phyloP scores from a whole-genome alignment of 1,140 invertebrate species.

The Harpegnathos saltator region DNA sequence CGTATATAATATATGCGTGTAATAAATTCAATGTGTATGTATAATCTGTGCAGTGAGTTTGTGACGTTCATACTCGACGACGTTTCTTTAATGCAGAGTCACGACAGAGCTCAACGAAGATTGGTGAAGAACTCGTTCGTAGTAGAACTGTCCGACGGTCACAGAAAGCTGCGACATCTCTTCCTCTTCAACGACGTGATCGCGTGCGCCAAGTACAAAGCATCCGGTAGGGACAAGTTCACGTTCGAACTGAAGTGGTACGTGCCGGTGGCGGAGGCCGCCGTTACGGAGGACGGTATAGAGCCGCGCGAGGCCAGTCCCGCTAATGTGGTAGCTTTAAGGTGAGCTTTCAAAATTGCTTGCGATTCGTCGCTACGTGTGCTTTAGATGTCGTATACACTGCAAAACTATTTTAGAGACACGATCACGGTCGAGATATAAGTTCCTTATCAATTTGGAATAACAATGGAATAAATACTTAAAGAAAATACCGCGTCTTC shows the following conservation, averaged over 20 bases:
- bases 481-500: background rate
- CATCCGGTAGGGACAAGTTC: slow-evolving; percentile 93
- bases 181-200: slow-evolving; percentile 98
- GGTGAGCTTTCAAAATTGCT: slow-evolving; percentile 69
- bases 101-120: slow-evolving; percentile 92
- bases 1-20: background rate
- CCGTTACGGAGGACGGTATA: slow-evolving; percentile 89
- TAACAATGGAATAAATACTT: no score
- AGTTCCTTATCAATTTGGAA: no score
- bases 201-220: slow-evolving; percentile 97
- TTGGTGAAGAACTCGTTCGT: slow-evolving; percentile 98
- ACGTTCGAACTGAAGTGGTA: slow-evolving; percentile 97
- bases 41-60: no score
- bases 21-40: no score
- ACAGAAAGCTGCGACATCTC: slow-evolving; percentile 95
- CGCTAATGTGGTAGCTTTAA: slow-evolving; percentile 93
- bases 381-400: no score
- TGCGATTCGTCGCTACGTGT: no score
- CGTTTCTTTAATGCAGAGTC: slow-evolving; percentile 87
- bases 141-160: slow-evolving; percentile 94
- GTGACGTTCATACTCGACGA: background rate
- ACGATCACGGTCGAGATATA: no score
- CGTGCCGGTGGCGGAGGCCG: slow-evolving; percentile 92
- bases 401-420: no score
- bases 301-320: slow-evolving; percentile 91